Percentiles rank a stretch among this genome's conserved stretches.
Conservation (phyloP, 2,888 invertebrate genomes). For the Harpalus rubripes region DNA sequence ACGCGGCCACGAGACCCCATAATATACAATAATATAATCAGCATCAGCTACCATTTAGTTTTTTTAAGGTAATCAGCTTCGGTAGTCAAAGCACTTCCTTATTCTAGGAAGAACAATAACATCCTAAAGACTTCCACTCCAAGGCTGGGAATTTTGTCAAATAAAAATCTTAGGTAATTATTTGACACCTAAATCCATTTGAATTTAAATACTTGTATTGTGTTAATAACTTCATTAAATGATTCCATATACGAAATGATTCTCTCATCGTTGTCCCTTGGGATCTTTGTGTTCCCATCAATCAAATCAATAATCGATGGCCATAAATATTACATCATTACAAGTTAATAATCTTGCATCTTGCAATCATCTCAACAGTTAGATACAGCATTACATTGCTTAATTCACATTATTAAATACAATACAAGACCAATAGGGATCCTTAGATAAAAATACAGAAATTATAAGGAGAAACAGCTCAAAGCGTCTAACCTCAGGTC, state of each 20-base stretch:
- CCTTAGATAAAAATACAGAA: slow-evolving; percentile 21
- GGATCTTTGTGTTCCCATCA: background rate
- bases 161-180: too few species aligned
- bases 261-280: background rate
- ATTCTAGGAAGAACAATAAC: too few species aligned
- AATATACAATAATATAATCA: too few species aligned
- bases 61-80: too few species aligned
- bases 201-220: too few species aligned
- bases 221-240: too few species aligned
- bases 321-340: slow-evolving; percentile 54
- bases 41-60: too few species aligned
- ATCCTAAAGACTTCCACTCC: too few species aligned
- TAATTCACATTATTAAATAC: slow-evolving; percentile 31
- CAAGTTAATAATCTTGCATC: slow-evolving; percentile 43
- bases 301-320: slow-evolving; percentile 43
- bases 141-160: too few species aligned
- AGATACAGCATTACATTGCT: slow-evolving; percentile 19
- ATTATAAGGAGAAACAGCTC: slow-evolving; percentile 45
- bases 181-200: too few species aligned
- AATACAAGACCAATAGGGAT: slow-evolving; percentile 13
- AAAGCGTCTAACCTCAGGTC: slow-evolving; percentile 24
- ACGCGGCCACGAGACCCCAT: too few species aligned
- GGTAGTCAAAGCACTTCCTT: too few species aligned
- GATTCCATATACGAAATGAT: background rate
- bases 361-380: slow-evolving; percentile 48